A percentile compares a stretch with the other conserved stretches of the same genome.
These are phyloP conservation scores for Pelmatolapia mariae DNA, from an alignment of 2,113 vertebrate genomes.

Conservation along the genomic window DNA sequence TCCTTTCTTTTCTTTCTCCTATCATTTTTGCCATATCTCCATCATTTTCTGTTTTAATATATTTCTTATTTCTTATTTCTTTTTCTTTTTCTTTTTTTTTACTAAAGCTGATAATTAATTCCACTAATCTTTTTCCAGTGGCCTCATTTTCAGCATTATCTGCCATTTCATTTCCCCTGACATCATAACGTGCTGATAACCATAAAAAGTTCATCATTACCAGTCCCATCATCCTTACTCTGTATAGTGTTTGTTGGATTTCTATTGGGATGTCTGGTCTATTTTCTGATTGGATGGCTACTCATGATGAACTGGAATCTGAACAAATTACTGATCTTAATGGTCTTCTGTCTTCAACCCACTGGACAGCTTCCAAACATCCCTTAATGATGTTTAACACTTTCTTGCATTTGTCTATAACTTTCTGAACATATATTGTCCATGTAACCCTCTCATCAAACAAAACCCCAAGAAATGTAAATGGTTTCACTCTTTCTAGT, in stretches of 20 bases:
- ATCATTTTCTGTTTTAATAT: not conserved
- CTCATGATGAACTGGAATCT: not conserved
- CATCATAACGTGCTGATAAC: not conserved
- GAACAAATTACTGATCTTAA: not conserved
- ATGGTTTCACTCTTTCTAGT: not conserved
- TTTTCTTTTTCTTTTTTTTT: rapidly evolving
- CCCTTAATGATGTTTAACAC: not conserved
- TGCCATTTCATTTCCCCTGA: not conserved
- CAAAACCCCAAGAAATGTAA: not conserved
- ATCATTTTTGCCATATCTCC: not conserved
- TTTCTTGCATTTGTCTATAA: not conserved
- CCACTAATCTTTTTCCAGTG: not conserved
- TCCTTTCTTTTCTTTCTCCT: not conserved
- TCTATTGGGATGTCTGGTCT: not conserved
- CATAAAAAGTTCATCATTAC: not conserved
- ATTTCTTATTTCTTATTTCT: rapidly evolving
- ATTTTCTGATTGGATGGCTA: not conserved
- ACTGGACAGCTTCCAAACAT: not conserved
- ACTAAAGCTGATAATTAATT: not conserved
- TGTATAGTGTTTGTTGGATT: not conserved
- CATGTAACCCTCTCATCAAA: not conserved
- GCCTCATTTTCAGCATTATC: not conserved
- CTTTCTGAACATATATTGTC: not conserved
- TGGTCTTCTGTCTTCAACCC: not conserved
- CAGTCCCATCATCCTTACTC: not conserved